Conservation (phyloP, 2,797 vertebrate species). For the Eospalax fontanierii region DNA sequence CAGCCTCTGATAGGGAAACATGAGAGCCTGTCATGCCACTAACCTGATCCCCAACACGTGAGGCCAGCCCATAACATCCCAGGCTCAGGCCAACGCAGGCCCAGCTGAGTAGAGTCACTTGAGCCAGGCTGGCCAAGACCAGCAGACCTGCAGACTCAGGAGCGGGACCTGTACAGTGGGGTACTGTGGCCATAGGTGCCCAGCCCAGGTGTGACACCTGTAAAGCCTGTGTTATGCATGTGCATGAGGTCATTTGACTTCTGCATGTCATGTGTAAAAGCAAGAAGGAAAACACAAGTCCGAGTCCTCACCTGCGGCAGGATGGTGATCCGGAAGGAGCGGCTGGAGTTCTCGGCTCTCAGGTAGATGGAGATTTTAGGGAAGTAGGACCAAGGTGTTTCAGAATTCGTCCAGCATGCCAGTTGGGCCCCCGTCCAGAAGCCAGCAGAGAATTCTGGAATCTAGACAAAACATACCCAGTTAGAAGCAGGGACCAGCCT, state of each 20-base stretch:
- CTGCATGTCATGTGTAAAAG: fast-evolving
- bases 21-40: fast-evolving
- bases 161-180: fast-evolving
- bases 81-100: no score
- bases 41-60: background rate
- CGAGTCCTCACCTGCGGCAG: conserved; percentile 94
- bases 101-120: fast-evolving
- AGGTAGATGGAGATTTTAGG: conserved; percentile 98
- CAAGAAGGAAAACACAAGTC: background rate
- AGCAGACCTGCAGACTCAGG: background rate
- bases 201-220: no score
- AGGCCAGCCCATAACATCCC: background rate
- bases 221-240: fast-evolving
- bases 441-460: conserved; percentile 95
- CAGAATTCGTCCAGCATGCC: conserved; percentile 96
- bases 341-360: conserved; percentile 95
- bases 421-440: conserved; percentile 97
- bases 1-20: fast-evolving
- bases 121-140: background rate
- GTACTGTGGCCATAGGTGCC: fast-evolving
- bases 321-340: conserved; percentile 96
- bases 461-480: conserved; percentile 86
- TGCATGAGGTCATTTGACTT: fast-evolving
- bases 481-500: background rate
- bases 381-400: conserved; percentile 96